A percentile compares a stretch with the other conserved stretches of the same genome.
These are phyloP conservation scores for Oegoconia quadripuncta DNA, from an alignment of 2,888 invertebrate species.

Conservation along the genomic window DNA sequence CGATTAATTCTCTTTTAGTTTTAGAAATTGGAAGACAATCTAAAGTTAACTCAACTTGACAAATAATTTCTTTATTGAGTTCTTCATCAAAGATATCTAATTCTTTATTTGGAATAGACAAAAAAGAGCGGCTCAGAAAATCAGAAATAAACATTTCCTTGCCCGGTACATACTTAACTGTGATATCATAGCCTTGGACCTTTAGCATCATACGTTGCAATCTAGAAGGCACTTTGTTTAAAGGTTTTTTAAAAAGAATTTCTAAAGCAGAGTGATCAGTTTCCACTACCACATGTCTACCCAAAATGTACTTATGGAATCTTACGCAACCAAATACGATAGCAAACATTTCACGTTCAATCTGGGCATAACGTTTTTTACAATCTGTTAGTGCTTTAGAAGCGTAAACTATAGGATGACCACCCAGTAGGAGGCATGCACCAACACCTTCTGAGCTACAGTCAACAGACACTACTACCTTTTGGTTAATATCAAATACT, in stretches of 20 bases:
- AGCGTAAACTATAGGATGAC: slow-evolving; percentile 5
- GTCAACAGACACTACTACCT: slow-evolving; percentile 4
- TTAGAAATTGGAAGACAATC: not conserved
- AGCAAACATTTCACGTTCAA: slow-evolving; percentile 8
- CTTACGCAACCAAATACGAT: no score
- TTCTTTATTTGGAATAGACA: not conserved
- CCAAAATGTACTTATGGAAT: no score
- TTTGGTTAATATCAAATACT: not conserved
- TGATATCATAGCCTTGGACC: slow-evolving; percentile 7
- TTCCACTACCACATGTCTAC: no score
- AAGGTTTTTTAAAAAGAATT: slow-evolving; percentile 7
- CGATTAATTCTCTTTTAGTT: not conserved
- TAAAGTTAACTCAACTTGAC: not conserved
- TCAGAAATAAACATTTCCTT: no score
- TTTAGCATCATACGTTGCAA: slow-evolving; percentile 7
- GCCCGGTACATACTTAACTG: slow-evolving; percentile 3
- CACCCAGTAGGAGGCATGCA: slow-evolving; percentile 3
- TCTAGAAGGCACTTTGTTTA: slow-evolving; percentile 1
- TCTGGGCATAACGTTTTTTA: slow-evolving; percentile 5
- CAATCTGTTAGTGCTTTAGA: slow-evolving; percentile 1
- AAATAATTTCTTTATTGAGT: not conserved
- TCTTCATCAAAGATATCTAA: not conserved
- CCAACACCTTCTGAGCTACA: not conserved
- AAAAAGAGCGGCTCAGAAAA: not conserved
- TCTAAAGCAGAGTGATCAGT: no score